phyloP scores from a whole-genome alignment of 2,888 invertebrate species.

The Chouioia cunea region DNA sequence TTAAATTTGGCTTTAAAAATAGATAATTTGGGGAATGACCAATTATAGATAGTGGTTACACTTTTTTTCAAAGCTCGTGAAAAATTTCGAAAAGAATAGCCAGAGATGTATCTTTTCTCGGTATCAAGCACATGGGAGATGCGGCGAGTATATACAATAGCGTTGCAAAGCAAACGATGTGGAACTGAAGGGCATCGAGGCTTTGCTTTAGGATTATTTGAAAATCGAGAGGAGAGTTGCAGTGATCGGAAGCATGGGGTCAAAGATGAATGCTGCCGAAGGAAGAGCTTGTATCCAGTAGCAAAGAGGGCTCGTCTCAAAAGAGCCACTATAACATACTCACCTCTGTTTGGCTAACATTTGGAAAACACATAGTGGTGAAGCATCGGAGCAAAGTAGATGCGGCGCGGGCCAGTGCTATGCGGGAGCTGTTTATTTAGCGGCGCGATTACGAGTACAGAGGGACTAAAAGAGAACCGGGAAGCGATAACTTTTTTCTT shows the following conservation, averaged over 20 bases:
- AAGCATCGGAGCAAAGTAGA: too few relatives aligned
- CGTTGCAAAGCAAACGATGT: too few relatives aligned
- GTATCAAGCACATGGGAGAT: too few relatives aligned
- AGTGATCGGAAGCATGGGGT: constrained; percentile 5
- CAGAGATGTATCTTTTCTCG: too few relatives aligned
- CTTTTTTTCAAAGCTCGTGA: too few relatives aligned
- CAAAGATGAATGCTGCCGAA: not conserved
- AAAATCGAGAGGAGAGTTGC: not conserved
- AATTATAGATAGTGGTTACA: too few relatives aligned
- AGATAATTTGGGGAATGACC: too few relatives aligned
- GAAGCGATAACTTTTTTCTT: constrained; percentile 48
- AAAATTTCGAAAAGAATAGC: too few relatives aligned
- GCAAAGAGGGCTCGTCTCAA: constrained; percentile 58
- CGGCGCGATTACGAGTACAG: constrained; percentile 43
- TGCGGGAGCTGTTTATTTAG: constrained; percentile 58
- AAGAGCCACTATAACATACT: constrained; percentile 49
- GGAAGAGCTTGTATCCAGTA: constrained; percentile 44
- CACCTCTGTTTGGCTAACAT: constrained; percentile 64
- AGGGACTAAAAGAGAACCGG: constrained; percentile 35
- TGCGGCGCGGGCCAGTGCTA: not conserved
- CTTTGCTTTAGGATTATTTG: too few relatives aligned
- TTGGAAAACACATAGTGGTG: constrained; percentile 62
- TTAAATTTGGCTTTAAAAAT: too few relatives aligned
- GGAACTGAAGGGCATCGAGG: too few relatives aligned
- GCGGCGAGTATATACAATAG: too few relatives aligned